Conservation (phyloP, 1,140 invertebrate species). For the Capitella teleta region DNA sequence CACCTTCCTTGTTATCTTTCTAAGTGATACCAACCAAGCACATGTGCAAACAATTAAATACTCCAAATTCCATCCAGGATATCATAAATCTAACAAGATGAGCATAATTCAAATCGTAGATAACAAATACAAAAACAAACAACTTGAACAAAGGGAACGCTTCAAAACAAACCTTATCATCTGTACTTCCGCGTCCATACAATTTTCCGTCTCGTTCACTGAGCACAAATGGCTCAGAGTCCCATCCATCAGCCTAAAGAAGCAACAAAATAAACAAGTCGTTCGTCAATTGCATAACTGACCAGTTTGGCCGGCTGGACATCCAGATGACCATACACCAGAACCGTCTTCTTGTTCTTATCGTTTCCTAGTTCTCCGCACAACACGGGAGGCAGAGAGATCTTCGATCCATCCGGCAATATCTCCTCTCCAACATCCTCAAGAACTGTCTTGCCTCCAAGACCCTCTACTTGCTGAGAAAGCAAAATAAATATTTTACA, state of each 20-base stretch:
- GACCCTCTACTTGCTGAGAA: constrained; percentile 52
- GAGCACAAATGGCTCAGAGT: constrained; percentile 85
- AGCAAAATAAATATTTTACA: neutral
- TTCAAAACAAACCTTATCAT: constrained; percentile 98
- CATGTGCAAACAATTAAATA: too few species aligned
- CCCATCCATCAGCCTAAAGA: constrained; percentile 75
- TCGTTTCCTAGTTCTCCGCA: constrained; percentile 76
- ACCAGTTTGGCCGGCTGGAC: constrained; percentile 81
- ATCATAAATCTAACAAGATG: too few species aligned
- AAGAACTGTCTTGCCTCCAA: constrained; percentile 66
- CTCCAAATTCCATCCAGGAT: too few species aligned
- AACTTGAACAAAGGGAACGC: too few species aligned
- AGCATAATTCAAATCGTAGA: too few species aligned
- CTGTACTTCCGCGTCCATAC: constrained; percentile 81
- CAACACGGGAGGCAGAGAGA: constrained; percentile 77
- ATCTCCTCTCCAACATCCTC: constrained; percentile 65
- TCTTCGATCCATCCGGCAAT: constrained; percentile 56
- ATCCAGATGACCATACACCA: constrained; percentile 95
- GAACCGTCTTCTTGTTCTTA: constrained; percentile 74
- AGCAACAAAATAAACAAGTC: neutral
- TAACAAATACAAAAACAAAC: too few species aligned
- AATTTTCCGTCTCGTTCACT: constrained; percentile 81
- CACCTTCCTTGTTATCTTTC: too few species aligned
- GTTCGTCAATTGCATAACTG: neutral
- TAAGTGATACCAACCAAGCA: too few species aligned